Base-by-base conservation (phyloP, 2,888 invertebrate genomes). In the Lissocephala sabroskyi region DNA sequence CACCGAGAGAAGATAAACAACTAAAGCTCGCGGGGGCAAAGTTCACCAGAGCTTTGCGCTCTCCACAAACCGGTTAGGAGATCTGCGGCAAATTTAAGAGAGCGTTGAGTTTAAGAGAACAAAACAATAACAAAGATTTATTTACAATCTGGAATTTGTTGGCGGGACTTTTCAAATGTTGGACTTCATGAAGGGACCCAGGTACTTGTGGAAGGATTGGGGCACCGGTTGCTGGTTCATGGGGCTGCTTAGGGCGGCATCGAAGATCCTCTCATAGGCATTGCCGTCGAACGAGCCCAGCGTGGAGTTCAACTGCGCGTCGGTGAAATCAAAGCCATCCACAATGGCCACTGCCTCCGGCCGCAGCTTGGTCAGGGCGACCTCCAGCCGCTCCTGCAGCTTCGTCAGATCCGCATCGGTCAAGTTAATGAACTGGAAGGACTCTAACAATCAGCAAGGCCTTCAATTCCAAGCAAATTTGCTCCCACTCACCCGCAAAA, bases 261-360 rank as follows among this genome's bases (percentile, higher is more conserved):
- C 90, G 84, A 91, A 92, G 33, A 94, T 86, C 2, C 93, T 87
- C 79, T 94, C 91, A 82, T 95, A 95, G 10, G 94, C 95, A 63
- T 92, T 90, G 0, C 95, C 95, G 83, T 95, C 94, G 81, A 90
- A 94, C 1, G 91, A 87, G 0, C 95, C 95, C 18, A 95, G 83
- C 0, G 92, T 88, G 1, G 94, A 94, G 42, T 88, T 87, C 4
- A 95, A 84, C 54, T 93, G 88, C 79, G 91, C 90, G 77, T 95
- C 95, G 13, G 88, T 86, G 33, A 93, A 89, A 80, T 97, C 97
- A 80, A 97, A 98, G 9, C 94, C 89, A 85, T 98, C 98, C 0
- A 97, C 96, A 23, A 98, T 87, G 0, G 93, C 91, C 0, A 98
- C 92, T 0, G 95, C 96, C 82, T 97, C 92, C 1, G 94, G 94